Conservation (phyloP, 1,140 invertebrate species). For the Phocides pigmalion region DNA sequence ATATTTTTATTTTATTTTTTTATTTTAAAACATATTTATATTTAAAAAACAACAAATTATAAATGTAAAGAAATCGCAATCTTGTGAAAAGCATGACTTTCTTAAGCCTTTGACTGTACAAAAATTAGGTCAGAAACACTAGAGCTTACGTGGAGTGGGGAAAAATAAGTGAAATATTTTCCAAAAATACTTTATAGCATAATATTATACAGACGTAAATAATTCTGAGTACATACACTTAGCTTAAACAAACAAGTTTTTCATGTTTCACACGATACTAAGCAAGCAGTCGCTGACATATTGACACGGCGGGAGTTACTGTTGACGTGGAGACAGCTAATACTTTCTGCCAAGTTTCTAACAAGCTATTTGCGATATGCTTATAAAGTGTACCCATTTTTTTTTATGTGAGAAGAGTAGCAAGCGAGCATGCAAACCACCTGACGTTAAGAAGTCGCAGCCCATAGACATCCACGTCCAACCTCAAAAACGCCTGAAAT, state of each 20-base stretch:
- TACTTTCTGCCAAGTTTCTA: not conserved
- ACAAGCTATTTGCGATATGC: not conserved
- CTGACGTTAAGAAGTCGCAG: no score
- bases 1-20: no score
- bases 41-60: no score
- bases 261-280: conserved; percentile 19
- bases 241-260: not conserved
- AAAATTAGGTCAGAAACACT: not conserved
- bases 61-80: no score
- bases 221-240: not conserved
- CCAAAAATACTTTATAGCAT: not conserved
- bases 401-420: no score
- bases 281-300: conserved; percentile 34
- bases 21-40: no score
- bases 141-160: not conserved
- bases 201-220: not conserved
- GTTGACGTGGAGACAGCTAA: not conserved
- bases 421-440: no score
- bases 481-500: no score
- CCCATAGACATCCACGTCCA: no score
- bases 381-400: no score
- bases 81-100: no score
- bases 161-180: not conserved
- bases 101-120: not conserved
- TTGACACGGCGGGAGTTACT: conserved; percentile 15